phyloP scores from a whole-genome alignment of 2,888 invertebrate genomes.

The Drosophila ezoana region DNA sequence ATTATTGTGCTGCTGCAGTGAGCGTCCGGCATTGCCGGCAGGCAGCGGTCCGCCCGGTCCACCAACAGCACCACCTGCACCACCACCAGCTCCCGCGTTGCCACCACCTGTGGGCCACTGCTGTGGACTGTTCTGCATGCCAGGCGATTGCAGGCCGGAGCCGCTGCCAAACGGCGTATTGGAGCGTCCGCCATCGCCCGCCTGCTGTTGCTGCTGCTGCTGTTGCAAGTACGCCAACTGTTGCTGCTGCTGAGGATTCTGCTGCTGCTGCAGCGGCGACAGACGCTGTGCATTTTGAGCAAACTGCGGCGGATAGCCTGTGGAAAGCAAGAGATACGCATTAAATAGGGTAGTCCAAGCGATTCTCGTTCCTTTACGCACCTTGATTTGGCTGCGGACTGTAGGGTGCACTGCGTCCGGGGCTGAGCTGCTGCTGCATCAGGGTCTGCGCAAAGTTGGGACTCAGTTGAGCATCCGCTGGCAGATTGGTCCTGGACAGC shows the following conservation, averaged over 20 bases:
- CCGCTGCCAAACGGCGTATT: constrained; percentile 71
- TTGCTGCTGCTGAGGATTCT: constrained; percentile 55
- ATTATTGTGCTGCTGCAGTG: constrained; percentile 93
- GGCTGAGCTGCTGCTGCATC: constrained; percentile 85
- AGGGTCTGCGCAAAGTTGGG: constrained; percentile 87
- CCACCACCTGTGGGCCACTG: constrained; percentile 62
- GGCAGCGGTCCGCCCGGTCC: constrained; percentile 58
- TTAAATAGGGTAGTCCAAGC: not conserved
- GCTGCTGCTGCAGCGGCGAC: constrained; percentile 84
- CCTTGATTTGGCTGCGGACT: constrained; percentile 84
- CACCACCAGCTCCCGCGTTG: constrained; percentile 32
- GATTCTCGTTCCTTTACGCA: constrained; percentile 23
- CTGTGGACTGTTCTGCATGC: constrained; percentile 80
- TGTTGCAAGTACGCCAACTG: constrained; percentile 67
- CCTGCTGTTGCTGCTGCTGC: constrained; percentile 73
- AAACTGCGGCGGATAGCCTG: constrained; percentile 83
- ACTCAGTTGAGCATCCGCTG: constrained; percentile 88
- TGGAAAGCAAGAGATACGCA: constrained; percentile 19
- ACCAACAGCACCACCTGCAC: constrained; percentile 52
- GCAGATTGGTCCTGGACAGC: constrained; percentile 89
- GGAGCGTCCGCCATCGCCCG: constrained; percentile 59
- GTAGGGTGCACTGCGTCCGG: constrained; percentile 84
- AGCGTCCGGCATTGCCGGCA: constrained; percentile 83
- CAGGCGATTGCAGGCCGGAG: constrained; percentile 83
- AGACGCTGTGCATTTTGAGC: constrained; percentile 83